Conservation (phyloP, 2,888 invertebrate genomes). For the Chirona hameri region DNA sequence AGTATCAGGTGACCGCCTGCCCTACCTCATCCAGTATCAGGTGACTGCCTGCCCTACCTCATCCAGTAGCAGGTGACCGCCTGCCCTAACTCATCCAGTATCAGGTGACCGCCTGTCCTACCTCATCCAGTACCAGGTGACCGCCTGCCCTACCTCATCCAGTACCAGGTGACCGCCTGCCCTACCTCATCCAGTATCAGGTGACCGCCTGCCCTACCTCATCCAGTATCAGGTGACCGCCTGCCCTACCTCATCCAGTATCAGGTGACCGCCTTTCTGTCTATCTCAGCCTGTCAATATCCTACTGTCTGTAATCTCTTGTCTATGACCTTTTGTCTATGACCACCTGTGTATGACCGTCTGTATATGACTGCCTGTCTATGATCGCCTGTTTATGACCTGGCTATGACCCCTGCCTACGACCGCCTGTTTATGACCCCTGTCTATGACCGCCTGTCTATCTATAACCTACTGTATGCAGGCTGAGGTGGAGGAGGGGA, state of each 20-base stretch:
- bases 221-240: constrained; percentile 30
- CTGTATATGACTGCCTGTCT: constrained; percentile 25
- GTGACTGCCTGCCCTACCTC: constrained; percentile 24
- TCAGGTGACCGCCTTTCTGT: constrained; percentile 27
- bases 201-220: constrained; percentile 23
- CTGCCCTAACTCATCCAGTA: constrained; percentile 35
- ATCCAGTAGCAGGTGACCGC: neutral
- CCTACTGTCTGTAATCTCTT: constrained; percentile 27
- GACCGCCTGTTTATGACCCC: neutral
- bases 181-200: constrained; percentile 39
- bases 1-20: constrained; percentile 32
- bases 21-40: constrained; percentile 40
- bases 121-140: constrained; percentile 39
- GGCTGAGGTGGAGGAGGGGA: constrained; percentile 37
- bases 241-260: constrained; percentile 39
- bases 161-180: constrained; percentile 39
- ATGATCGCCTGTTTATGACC: no score
- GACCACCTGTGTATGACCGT: constrained; percentile 35
- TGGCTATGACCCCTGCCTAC: constrained; percentile 31
- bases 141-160: no score
- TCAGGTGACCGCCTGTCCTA: constrained; percentile 36
- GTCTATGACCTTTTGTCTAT: constrained; percentile 37
- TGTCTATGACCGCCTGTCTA: no score
- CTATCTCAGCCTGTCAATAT: no score
- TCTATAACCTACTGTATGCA: neutral